Evolutionary conservation across 2,113 vertebrate species (phyloP), one percentile per base, ranked within the genome.

Genomic region (Hystrix brachyura): DNA sequence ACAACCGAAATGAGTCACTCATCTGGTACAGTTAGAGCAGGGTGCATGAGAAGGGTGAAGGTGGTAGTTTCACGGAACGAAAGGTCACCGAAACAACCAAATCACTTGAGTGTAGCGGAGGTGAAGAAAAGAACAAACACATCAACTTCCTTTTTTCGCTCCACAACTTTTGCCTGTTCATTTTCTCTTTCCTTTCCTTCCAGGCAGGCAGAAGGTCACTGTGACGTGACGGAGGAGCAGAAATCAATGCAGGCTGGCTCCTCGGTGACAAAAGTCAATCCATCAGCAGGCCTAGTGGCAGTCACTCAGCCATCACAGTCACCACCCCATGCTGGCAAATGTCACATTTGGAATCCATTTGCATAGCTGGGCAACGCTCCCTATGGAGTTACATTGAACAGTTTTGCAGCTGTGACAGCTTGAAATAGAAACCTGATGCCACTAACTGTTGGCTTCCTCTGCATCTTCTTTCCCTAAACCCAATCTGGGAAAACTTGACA

Each of bases 291-390:
- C 87, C 59, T 0, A 55, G 97, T 72, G 95, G 90, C 96, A 94
- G 97, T 96, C 98, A 97, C 64, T 97, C 95, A 96, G 92, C 83
- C 97, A 79, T 95, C 82, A 46, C 57, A 97, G 91, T 72, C 91
- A 91, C 78, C 96, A 97, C 96, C 91, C 93, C 5, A 53, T 82
- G 93, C 96, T 95, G 98, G 90, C 81, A 97, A 98, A 98, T 95
- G 98, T 98, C 98, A 98, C 97, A 94, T 97, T 96, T 78, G 96
- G 97, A 98, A 98, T 96, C 98, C 72, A 98, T 99, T 98, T 98
- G 94, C 98, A 98, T 98, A 98, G 84, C 90, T 96, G 97, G 97
- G 98, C 43, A 93, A 69, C 87, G 62, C 60, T 98, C 89, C 87
- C 97, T 74, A 65, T 8, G 21, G 94, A 97, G 86, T 88, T 71